Evolutionary conservation across 2,888 invertebrate species (phyloP).

Genomic region (Erebia epiphron): DNA sequence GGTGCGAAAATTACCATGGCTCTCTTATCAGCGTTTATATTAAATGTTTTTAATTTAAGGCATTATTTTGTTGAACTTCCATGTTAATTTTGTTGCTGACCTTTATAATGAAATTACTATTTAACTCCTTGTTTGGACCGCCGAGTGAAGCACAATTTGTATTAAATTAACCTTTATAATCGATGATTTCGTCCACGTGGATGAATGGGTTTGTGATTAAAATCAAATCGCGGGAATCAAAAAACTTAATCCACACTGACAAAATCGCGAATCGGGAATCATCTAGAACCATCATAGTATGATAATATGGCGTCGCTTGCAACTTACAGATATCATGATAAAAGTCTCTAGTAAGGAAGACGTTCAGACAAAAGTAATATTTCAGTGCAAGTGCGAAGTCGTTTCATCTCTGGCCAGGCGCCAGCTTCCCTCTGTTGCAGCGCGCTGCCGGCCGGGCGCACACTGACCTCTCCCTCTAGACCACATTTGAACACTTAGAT

Average conservation of each 20-base stretch:
- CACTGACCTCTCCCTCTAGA: background rate
- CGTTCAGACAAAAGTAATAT: too few relatives aligned
- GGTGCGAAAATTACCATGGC: conserved; percentile 15
- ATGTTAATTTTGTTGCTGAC: too few relatives aligned
- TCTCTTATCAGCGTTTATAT: background rate
- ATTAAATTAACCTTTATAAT: background rate
- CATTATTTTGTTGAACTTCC: background rate
- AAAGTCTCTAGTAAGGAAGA: too few relatives aligned
- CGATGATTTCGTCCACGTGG: too few relatives aligned
- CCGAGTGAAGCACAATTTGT: background rate
- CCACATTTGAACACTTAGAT: background rate
- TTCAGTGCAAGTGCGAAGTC: conserved; percentile 31
- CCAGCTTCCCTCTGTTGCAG: conserved; percentile 10
- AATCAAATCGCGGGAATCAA: too few relatives aligned
- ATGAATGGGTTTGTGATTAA: too few relatives aligned
- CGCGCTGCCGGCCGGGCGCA: background rate
- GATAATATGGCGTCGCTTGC: too few relatives aligned
- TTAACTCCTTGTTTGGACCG: background rate
- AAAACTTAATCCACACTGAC: too few relatives aligned
- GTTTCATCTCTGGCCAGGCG: conserved; percentile 27
- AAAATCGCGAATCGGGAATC: too few relatives aligned
- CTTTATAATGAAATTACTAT: too few relatives aligned
- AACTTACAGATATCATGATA: too few relatives aligned
- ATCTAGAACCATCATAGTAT: too few relatives aligned
- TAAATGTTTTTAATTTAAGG: background rate